These are phyloP conservation scores for Myioborus miniatus DNA, from an alignment of 2,797 vertebrate genomes.

Conservation along the genomic window DNA sequence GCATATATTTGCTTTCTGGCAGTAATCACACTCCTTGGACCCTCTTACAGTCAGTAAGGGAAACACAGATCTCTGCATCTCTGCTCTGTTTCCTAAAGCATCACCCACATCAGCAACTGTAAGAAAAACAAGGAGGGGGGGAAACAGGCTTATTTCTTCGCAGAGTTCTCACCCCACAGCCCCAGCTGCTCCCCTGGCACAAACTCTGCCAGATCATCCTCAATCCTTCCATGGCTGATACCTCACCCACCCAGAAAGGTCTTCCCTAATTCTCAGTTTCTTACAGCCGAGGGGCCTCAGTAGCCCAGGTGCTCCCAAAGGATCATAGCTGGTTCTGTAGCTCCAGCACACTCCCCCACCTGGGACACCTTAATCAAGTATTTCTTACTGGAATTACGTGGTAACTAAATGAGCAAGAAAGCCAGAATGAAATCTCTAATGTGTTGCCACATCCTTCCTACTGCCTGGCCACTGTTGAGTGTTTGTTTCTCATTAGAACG, in stretches of 20 bases:
- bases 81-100: background rate
- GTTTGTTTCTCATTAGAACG: background rate
- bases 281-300: accelerated
- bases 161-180: background rate
- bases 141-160: background rate
- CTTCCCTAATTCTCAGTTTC: background rate
- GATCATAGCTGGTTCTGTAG: background rate
- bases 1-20: background rate
- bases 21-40: background rate
- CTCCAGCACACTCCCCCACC: background rate
- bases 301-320: background rate
- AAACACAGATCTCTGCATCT: background rate
- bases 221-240: background rate
- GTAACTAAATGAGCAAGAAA: background rate
- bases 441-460: background rate
- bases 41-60: background rate
- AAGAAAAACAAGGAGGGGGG: accelerated
- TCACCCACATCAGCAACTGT: background rate
- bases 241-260: background rate
- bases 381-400: background rate
- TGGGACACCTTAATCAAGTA: background rate
- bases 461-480: accelerated
- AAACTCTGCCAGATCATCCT: background rate
- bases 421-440: background rate
- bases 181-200: background rate